Percentiles rank a stretch among this genome's conserved stretches.
Evolutionary conservation across 2,797 vertebrate genomes (phyloP).

Genomic region (Notolepis coatsorum): DNA sequence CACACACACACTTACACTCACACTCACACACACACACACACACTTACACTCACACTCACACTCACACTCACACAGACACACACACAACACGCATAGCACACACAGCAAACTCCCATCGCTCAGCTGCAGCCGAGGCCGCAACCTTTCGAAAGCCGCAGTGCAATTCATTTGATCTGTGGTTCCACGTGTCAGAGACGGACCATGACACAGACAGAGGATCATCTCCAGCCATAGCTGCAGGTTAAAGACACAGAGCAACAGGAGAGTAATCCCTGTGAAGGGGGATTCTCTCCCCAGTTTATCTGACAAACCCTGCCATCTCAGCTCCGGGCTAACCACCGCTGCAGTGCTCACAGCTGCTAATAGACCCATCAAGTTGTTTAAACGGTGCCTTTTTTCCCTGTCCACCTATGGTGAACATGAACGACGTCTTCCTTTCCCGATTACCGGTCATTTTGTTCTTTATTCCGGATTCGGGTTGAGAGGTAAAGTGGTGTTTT

Average conservation of each 20-base stretch:
- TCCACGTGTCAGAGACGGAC: conserved; percentile 57
- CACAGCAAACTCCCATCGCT: conserved; percentile 2
- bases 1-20: conserved; percentile 3
- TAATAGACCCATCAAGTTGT: too few relatives aligned
- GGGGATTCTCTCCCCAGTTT: too few relatives aligned
- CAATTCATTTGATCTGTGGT: conserved; percentile 63
- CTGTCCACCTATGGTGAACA: too few relatives aligned
- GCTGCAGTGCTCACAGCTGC: too few relatives aligned
- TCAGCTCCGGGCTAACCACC: background rate
- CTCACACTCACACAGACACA: background rate
- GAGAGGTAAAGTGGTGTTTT: too few relatives aligned
- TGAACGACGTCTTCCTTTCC: too few relatives aligned
- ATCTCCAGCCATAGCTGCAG: conserved; percentile 33
- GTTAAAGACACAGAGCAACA: conserved; percentile 40
- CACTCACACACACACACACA: conserved; percentile 6
- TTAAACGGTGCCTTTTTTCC: too few relatives aligned
- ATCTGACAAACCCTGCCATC: too few relatives aligned
- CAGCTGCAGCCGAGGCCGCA: conserved; percentile 32
- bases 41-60: background rate
- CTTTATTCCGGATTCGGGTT: too few relatives aligned
- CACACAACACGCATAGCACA: background rate
- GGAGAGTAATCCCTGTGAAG: conserved; percentile 1
- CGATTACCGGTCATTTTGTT: too few relatives aligned
- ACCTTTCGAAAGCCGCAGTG: conserved; percentile 57
- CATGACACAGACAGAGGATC: conserved; percentile 56